phyloP scores from a whole-genome alignment of 2,888 invertebrate genomes.

The Sclerodermus sp. region DNA sequence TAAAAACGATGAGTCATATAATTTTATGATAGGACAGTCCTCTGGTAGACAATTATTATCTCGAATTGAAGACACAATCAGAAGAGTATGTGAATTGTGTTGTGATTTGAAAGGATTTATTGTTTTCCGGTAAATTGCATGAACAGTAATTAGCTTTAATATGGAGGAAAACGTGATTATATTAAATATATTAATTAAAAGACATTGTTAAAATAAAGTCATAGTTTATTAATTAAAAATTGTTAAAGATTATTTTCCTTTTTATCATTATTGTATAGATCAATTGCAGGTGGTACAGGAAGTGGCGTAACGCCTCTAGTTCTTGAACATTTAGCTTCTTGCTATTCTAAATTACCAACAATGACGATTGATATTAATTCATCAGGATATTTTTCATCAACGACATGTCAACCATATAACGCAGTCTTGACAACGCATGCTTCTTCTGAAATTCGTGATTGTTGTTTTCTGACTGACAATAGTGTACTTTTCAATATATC shows the following conservation, averaged over 20 bases:
- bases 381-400: constrained; percentile 77
- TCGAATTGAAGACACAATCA: constrained; percentile 70
- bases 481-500: constrained; percentile 79
- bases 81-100: constrained; percentile 69
- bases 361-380: constrained; percentile 79
- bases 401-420: constrained; percentile 79
- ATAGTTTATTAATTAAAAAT: not conserved
- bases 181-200: not conserved
- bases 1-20: constrained; percentile 86
- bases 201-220: too few species aligned
- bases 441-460: constrained; percentile 70
- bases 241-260: not conserved
- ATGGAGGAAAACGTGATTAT: not conserved
- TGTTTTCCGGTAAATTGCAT: constrained; percentile 36
- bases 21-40: constrained; percentile 81
- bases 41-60: constrained; percentile 75
- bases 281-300: constrained; percentile 79
- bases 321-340: constrained; percentile 65
- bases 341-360: constrained; percentile 68
- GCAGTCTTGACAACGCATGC: constrained; percentile 71
- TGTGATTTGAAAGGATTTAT: constrained; percentile 61
- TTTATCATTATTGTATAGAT: too few species aligned
- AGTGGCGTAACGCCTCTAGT: constrained; percentile 73
- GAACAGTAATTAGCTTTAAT: not conserved
- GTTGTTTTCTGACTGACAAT: constrained; percentile 75